These are phyloP conservation scores for Notoglanidium macrostoma DNA, from an alignment of 2,797 vertebrate genomes.

Conservation along the genomic window DNA sequence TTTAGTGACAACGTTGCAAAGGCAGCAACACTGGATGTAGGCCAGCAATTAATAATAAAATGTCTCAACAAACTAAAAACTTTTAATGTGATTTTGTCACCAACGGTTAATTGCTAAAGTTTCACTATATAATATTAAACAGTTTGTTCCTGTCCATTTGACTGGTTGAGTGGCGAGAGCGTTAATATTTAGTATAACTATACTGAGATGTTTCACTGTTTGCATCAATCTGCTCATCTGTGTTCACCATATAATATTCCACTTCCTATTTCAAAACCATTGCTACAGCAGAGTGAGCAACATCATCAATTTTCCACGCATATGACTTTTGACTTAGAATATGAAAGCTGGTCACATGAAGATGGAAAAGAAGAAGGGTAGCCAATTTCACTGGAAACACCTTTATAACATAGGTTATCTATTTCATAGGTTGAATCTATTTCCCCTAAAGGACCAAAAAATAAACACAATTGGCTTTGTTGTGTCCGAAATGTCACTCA, in stretches of 20 bases:
- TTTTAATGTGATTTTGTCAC: neutral
- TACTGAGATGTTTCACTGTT: neutral
- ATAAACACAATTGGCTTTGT: neutral
- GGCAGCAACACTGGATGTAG: neutral
- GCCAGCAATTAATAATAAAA: neutral
- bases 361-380: neutral
- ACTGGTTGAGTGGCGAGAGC: neutral
- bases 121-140: neutral
- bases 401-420: too few species aligned
- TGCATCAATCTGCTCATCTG: neutral
- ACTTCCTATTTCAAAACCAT: neutral
- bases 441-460: neutral
- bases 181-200: neutral
- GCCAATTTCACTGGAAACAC: neutral
- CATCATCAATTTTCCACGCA: neutral
- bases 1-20: too few species aligned
- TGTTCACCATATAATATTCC: neutral
- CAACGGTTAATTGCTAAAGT: neutral
- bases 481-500: neutral
- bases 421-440: too few species aligned
- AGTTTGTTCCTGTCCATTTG: neutral
- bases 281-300: neutral
- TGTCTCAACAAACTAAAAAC: neutral
- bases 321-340: neutral
- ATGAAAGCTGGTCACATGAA: neutral